Percentiles rank a stretch among this genome's conserved stretches.
phyloP scores from a whole-genome alignment of 2,113 vertebrate species.

The Actinemys pallida region DNA sequence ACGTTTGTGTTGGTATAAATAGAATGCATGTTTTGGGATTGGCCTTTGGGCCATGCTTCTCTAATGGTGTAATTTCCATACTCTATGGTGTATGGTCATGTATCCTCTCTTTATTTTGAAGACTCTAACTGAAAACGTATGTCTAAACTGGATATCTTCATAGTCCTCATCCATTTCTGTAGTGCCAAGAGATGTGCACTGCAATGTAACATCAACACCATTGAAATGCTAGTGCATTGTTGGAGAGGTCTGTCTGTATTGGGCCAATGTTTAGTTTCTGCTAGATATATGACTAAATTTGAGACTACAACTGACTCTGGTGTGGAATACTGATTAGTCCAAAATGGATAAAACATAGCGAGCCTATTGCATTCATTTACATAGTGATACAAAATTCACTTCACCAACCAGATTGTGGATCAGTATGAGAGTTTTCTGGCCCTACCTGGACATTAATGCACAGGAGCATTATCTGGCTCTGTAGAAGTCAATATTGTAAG shows the following conservation, averaged over 20 bases:
- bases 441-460: neutral
- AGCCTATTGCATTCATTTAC: neutral
- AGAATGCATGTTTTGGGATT: slow-evolving; percentile 51
- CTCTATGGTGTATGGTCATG: neutral
- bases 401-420: neutral
- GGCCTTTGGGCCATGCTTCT: slow-evolving; percentile 31
- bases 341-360: neutral
- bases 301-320: neutral
- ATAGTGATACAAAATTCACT: neutral
- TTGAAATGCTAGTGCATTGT: neutral
- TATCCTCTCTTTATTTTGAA: slow-evolving; percentile 56
- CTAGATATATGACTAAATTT: slow-evolving; percentile 36
- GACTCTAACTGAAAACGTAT: slow-evolving; percentile 55
- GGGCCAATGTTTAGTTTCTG: neutral
- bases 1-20: slow-evolving; percentile 43
- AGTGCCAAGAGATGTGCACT: neutral
- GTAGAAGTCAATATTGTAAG: neutral
- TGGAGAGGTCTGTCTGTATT: slow-evolving; percentile 10
- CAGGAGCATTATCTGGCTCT: neutral
- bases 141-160: slow-evolving; percentile 39
- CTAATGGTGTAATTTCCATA: slow-evolving; percentile 53
- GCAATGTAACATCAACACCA: slow-evolving; percentile 31
- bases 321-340: slow-evolving; percentile 7
- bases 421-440: neutral
- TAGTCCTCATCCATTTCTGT: neutral